These are phyloP conservation scores for Patella vulgata DNA, from an alignment of 1,140 invertebrate species.

Conservation along the genomic window DNA sequence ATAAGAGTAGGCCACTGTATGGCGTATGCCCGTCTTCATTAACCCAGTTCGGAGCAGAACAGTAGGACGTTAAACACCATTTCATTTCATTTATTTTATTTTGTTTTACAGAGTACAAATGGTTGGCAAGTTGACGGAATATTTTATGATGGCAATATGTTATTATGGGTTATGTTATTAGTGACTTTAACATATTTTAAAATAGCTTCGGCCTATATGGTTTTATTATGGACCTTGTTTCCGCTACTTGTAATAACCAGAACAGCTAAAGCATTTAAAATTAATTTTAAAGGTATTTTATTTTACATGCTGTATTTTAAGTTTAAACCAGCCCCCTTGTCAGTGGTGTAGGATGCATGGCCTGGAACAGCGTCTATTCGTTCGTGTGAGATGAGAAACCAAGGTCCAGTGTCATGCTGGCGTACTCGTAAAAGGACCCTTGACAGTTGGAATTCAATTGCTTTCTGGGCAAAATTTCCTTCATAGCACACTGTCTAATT, in stretches of 20 bases:
- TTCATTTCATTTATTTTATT: neutral
- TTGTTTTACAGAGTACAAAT: slow-evolving; percentile 49
- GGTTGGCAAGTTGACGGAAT: slow-evolving; percentile 73
- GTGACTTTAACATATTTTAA: slow-evolving; percentile 70
- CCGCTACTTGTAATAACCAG: slow-evolving; percentile 33
- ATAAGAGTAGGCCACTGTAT: too few relatives aligned
- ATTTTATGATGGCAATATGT: slow-evolving; percentile 73
- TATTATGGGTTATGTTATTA: slow-evolving; percentile 73
- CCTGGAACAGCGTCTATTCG: neutral
- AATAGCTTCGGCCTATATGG: slow-evolving; percentile 76
- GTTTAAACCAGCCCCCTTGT: neutral
- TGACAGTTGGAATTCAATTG: too few relatives aligned
- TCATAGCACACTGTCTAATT: too few relatives aligned
- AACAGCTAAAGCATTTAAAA: neutral
- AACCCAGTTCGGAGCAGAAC: too few relatives aligned
- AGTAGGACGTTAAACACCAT: too few relatives aligned
- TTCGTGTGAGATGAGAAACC: slow-evolving; percentile 2
- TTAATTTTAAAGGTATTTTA: neutral
- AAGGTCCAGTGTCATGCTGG: neutral
- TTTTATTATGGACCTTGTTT: slow-evolving; percentile 74
- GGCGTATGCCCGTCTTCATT: too few relatives aligned
- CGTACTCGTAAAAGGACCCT: too few relatives aligned
- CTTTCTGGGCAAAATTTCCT: too few relatives aligned
- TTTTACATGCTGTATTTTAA: neutral
- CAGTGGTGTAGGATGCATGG: neutral